Evolutionary conservation across 2,888 invertebrate genomes (phyloP).

Genomic region (Creontiades dilutus): DNA sequence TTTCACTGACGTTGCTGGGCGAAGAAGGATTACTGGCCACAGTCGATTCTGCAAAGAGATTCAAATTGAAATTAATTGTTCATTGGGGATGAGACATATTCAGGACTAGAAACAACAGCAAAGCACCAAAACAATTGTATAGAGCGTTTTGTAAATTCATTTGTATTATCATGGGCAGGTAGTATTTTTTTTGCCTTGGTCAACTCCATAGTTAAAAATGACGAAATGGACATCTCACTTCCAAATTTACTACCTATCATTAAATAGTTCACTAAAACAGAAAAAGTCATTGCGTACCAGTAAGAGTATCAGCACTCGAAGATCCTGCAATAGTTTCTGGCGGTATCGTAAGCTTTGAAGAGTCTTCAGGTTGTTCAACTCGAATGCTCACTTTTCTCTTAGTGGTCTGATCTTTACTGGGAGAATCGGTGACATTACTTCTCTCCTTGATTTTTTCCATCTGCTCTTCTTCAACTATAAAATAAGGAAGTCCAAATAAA

Average conservation of each 20-base stretch:
- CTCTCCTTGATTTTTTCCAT: slow-evolving; percentile 78
- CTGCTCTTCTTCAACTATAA: slow-evolving; percentile 80
- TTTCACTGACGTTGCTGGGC: slow-evolving; percentile 87
- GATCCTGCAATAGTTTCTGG: slow-evolving; percentile 85
- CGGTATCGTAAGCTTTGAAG: slow-evolving; percentile 85
- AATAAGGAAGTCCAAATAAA: not conserved
- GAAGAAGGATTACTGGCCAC: slow-evolving; percentile 83
- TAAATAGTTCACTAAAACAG: too few relatives aligned
- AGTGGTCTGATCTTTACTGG: slow-evolving; percentile 75
- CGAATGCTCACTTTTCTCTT: slow-evolving; percentile 79
- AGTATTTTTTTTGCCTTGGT: too few relatives aligned
- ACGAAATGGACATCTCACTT: too few relatives aligned
- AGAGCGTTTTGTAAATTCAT: too few relatives aligned
- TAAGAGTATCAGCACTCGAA: slow-evolving; percentile 88
- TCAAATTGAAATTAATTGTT: not conserved
- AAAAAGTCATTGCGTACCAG: slow-evolving; percentile 80
- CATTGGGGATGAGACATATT: too few relatives aligned
- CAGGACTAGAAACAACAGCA: too few relatives aligned
- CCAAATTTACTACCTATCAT: too few relatives aligned
- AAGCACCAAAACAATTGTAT: too few relatives aligned
- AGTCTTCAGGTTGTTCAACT: slow-evolving; percentile 82
- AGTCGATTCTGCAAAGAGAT: slow-evolving; percentile 76
- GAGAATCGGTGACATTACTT: slow-evolving; percentile 77
- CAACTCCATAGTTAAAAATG: too few relatives aligned
- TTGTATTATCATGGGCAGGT: too few relatives aligned